Conservation (phyloP, 2,888 invertebrate species). For the Chymomyza caudatula region DNA sequence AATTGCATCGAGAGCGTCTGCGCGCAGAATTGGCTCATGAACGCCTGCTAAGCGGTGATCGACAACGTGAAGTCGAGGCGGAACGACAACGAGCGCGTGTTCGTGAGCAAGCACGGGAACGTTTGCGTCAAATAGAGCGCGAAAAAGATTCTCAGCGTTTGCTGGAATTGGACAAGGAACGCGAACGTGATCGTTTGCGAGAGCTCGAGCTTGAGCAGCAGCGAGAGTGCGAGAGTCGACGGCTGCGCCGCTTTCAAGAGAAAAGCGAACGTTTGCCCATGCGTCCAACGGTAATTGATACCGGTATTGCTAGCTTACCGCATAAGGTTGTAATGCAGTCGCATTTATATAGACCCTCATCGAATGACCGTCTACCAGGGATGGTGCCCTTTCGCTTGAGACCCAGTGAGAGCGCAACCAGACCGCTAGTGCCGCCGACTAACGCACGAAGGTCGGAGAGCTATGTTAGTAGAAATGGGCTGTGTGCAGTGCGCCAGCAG, state of each 20-base stretch:
- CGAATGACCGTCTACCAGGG: slow-evolving; percentile 55
- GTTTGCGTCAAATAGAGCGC: slow-evolving; percentile 32
- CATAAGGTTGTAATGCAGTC: slow-evolving; percentile 24
- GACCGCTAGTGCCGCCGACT: background rate
- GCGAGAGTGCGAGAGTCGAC: slow-evolving; percentile 19
- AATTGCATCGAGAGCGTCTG: background rate
- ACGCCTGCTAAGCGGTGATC: slow-evolving; percentile 1
- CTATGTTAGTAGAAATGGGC: background rate
- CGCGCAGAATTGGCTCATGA: background rate
- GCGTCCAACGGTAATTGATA: slow-evolving; percentile 1
- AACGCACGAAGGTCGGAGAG: background rate
- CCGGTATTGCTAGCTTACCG: slow-evolving; percentile 7
- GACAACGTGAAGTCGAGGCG: slow-evolving; percentile 16
- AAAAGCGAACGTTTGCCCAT: slow-evolving; percentile 10
- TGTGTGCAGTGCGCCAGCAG: slow-evolving; percentile 14
- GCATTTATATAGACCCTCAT: slow-evolving; percentile 22
- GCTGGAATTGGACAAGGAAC: slow-evolving; percentile 24
- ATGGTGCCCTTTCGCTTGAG: slow-evolving; percentile 40
- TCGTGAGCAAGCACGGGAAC: slow-evolving; percentile 35
- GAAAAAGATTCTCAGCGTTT: slow-evolving; percentile 28
- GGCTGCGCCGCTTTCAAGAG: slow-evolving; percentile 13
- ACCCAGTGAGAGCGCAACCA: background rate
- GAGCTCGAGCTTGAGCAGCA: slow-evolving; percentile 26
- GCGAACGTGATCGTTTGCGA: slow-evolving; percentile 12
- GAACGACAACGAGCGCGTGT: slow-evolving; percentile 17